Percentiles rank a stretch among this genome's conserved stretches.
Evolutionary conservation across 2,797 vertebrate species (phyloP).

Genomic region (Macropus fuliginosus): DNA sequence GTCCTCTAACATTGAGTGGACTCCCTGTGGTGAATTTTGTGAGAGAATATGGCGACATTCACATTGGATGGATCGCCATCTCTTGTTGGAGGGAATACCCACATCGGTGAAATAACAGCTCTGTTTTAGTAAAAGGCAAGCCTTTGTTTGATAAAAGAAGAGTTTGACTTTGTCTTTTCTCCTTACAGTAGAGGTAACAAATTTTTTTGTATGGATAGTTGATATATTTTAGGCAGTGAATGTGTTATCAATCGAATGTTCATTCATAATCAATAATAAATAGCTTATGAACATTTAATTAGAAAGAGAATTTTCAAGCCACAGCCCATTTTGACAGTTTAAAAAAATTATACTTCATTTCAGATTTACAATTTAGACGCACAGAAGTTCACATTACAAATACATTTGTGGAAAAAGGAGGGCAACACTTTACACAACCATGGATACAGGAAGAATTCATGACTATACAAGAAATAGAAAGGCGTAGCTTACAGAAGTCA

Average conservation of each 20-base stretch:
- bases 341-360: no score
- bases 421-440: no score
- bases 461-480: no score
- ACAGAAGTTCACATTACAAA: no score
- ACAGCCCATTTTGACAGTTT: background rate
- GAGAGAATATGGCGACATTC: background rate
- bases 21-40: background rate
- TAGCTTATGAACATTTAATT: background rate
- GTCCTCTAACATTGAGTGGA: background rate
- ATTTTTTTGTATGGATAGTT: background rate
- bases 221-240: background rate
- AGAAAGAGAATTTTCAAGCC: background rate
- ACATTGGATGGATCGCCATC: background rate
- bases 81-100: background rate
- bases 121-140: background rate
- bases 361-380: no score
- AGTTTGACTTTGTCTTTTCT: background rate
- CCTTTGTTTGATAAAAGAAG: background rate
- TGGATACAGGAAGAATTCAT: no score
- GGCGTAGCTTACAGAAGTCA: no score
- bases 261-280: background rate
- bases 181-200: background rate
- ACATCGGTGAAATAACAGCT: background rate
- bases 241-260: background rate
- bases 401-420: no score